Evolutionary conservation across 2,888 invertebrate genomes (phyloP), one percentile per base, ranked within the genome.

Genomic region (Hemithea aestivaria): DNA sequence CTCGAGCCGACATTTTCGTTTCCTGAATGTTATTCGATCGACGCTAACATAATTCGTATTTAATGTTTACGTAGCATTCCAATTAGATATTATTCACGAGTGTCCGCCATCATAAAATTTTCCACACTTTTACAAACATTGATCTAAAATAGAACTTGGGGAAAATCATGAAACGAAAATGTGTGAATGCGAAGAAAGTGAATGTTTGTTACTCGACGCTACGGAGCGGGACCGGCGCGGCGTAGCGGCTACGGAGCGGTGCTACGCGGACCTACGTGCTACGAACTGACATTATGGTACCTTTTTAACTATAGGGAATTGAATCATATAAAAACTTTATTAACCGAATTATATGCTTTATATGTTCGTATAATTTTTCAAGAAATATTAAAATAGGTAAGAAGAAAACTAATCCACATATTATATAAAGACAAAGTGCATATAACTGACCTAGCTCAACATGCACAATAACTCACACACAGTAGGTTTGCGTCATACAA

Each of bases 111-210:
- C 33, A 33, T 42, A 31, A 31, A 20, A 35, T 40, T 23, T 23
- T 16, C 2, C n/a, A 9, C 27, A 10, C 11, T n/a, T 3, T 30
- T 20, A 20, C 20, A 20, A 26, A 10, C 6, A 27, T 33, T 6
- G 7, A n/a, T 35, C 27, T 20, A 9, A 33, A 33, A 33, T 34
- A 39, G 16, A 39, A 29, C 21, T 5, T 27, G 10, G 1, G 27
- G 16, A 16, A 22, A 10, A n/a, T 10, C 7, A 16, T 10, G 22
- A 31, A 35, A 20, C 31, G 30, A 40, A 35, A 35, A 35, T 35
- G 20, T 35, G 20, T 25, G 45, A 37, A 35, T 26, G 16, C n/a
- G 9, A 40, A 40, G 46, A 46, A 46, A 51, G 48, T 44, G 40
- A 47, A 33, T 8, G 36, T 38, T 31, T 32, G 16, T 5, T 16